Evolutionary conservation across 2,888 invertebrate genomes (phyloP).

Genomic region (Sericinus montela): DNA sequence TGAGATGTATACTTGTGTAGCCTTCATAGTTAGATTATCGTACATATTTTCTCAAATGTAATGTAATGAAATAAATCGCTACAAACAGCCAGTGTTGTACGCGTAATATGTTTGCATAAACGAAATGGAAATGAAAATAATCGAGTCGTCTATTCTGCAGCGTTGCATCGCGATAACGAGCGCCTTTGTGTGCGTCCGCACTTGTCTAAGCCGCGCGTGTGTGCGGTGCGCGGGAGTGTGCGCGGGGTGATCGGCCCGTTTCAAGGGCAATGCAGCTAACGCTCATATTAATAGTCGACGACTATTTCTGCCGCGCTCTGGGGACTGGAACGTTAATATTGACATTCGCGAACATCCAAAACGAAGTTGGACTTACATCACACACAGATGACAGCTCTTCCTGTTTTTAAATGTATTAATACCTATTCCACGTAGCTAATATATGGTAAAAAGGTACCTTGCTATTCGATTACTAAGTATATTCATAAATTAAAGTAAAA

Average conservation of each 20-base stretch:
- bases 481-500: too few relatives aligned
- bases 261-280: conserved; percentile 78
- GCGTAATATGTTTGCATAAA: conserved; percentile 40
- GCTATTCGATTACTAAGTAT: not conserved
- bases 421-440: not conserved
- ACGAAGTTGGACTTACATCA: conserved; percentile 46
- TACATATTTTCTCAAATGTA: too few relatives aligned
- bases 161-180: conserved; percentile 57
- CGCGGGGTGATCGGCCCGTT: conserved; percentile 75
- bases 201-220: conserved; percentile 25
- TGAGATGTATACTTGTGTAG: too few relatives aligned
- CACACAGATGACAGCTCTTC: conserved; percentile 30
- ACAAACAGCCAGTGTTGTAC: not conserved
- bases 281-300: conserved; percentile 75
- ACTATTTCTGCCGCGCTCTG: conserved; percentile 73
- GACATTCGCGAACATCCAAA: conserved; percentile 73
- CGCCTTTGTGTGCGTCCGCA: conserved; percentile 33
- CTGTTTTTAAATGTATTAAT: conserved; percentile 25
- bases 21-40: too few relatives aligned
- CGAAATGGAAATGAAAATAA: conserved; percentile 71
- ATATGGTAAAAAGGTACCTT: too few relatives aligned
- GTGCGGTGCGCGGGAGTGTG: conserved; percentile 52
- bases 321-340: conserved; percentile 74
- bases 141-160: conserved; percentile 60
- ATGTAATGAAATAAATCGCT: not conserved